Conservation (phyloP, 2,797 vertebrate genomes). For the Manis pentadactyla region DNA sequence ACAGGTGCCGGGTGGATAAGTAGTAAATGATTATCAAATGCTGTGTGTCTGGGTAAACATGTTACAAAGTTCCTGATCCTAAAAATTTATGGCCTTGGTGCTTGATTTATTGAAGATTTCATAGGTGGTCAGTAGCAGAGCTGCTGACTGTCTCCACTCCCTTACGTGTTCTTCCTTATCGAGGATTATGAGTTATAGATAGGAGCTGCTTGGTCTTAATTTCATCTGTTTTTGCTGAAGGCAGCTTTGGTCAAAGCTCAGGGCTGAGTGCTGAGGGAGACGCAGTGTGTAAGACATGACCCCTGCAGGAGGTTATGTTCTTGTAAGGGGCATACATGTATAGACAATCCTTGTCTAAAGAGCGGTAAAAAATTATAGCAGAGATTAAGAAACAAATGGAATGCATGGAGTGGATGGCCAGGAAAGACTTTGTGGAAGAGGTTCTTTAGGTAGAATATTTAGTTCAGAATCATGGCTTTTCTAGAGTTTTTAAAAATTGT, state of each 20-base stretch:
- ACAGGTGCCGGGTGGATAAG: not conserved
- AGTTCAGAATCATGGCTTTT: constrained; percentile 32
- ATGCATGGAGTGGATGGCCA: not conserved
- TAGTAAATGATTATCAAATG: constrained; percentile 43
- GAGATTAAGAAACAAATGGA: constrained; percentile 5
- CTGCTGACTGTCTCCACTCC: not conserved
- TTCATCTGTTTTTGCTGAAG: not conserved
- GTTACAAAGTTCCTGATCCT: constrained; percentile 29
- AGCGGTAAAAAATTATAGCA: not conserved
- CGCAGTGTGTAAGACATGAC: not conserved
- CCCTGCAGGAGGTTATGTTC: not conserved
- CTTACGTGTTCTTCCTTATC: not conserved
- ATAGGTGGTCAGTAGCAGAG: not conserved
- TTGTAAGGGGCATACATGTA: not conserved
- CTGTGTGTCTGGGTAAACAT: not conserved
- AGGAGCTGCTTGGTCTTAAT: not conserved
- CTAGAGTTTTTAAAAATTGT: constrained; percentile 13
- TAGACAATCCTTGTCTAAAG: not conserved
- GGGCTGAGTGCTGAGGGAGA: not conserved
- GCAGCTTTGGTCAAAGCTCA: not conserved
- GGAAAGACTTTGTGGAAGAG: constrained; percentile 1
- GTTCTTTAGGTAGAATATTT: constrained; percentile 12
- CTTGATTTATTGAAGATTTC: not conserved
- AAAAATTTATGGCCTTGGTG: not conserved
- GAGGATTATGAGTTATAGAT: constrained; percentile 14